Percentiles rank a stretch among this genome's conserved stretches.
Evolutionary conservation across 2,888 invertebrate species (phyloP).

Genomic region (Conomelus anceps): DNA sequence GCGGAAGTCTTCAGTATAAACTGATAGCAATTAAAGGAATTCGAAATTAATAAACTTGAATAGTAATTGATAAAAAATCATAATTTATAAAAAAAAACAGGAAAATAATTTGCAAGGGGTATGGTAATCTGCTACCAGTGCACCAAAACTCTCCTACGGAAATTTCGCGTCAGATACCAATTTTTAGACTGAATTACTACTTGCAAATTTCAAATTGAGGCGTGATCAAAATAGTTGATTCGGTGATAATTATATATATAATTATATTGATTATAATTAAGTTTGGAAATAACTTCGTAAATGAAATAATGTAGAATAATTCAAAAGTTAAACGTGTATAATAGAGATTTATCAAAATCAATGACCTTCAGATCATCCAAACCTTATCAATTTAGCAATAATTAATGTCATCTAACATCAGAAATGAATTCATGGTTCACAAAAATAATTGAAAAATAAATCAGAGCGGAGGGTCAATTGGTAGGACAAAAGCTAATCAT

Average conservation of each 20-base stretch:
- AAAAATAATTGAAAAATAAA: neutral
- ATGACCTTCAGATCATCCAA: neutral
- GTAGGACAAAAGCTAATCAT: neutral
- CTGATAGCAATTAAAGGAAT: too few species aligned
- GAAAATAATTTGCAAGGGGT: too few species aligned
- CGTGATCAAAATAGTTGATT: too few species aligned
- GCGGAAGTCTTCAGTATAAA: too few species aligned
- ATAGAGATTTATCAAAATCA: neutral
- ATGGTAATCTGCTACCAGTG: too few species aligned
- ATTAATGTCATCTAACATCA: neutral
- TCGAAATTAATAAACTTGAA: too few species aligned
- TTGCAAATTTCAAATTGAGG: too few species aligned
- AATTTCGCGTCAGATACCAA: too few species aligned
- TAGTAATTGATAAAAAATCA: too few species aligned
- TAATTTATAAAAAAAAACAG: too few species aligned
- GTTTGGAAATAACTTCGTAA: neutral
- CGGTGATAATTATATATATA: neutral
- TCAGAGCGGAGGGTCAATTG: neutral
- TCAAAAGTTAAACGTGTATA: neutral
- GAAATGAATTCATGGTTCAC: neutral
- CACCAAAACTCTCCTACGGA: too few species aligned
- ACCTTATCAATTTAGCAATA: neutral
- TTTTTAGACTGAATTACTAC: too few species aligned
- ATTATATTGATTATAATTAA: neutral
- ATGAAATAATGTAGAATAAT: neutral